These are phyloP conservation scores for Drosophila elegans DNA, from an alignment of 1,140 invertebrate genomes.

Conservation along the genomic window DNA sequence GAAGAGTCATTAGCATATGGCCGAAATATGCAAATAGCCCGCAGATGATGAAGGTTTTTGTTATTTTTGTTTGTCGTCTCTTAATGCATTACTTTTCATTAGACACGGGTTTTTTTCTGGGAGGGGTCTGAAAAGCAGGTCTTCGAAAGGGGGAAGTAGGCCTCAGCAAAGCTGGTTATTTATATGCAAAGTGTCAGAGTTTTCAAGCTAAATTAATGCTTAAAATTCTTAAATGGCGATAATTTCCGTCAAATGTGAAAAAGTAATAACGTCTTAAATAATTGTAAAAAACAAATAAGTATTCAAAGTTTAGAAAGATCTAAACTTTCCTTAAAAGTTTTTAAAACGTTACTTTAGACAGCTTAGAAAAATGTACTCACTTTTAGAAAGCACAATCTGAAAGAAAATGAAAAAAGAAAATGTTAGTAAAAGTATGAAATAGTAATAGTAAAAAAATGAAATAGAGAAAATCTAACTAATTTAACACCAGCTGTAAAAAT, in stretches of 20 bases:
- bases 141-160: background rate
- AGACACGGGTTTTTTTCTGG: conserved; percentile 27
- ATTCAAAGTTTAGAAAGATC: too few species aligned
- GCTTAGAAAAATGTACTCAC: background rate
- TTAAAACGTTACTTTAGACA: too few species aligned
- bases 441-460: too few species aligned
- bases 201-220: conserved; percentile 29
- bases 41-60: conserved; percentile 56
- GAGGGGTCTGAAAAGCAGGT: conserved; percentile 18
- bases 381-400: too few species aligned
- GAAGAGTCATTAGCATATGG: conserved; percentile 67
- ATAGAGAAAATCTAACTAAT: background rate
- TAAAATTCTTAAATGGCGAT: conserved; percentile 1
- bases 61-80: conserved; percentile 15
- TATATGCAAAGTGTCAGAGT: conserved; percentile 33
- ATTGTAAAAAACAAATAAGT: too few species aligned
- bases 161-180: conserved; percentile 44
- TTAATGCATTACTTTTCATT: conserved; percentile 62
- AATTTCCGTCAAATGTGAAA: background rate
- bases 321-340: too few species aligned
- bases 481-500: background rate
- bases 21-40: conserved; percentile 74
- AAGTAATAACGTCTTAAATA: too few species aligned
- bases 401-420: too few species aligned
- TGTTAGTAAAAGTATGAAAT: too few species aligned